These are phyloP conservation scores for Chirona hameri DNA, from an alignment of 2,888 invertebrate genomes.

Conservation along the genomic window DNA sequence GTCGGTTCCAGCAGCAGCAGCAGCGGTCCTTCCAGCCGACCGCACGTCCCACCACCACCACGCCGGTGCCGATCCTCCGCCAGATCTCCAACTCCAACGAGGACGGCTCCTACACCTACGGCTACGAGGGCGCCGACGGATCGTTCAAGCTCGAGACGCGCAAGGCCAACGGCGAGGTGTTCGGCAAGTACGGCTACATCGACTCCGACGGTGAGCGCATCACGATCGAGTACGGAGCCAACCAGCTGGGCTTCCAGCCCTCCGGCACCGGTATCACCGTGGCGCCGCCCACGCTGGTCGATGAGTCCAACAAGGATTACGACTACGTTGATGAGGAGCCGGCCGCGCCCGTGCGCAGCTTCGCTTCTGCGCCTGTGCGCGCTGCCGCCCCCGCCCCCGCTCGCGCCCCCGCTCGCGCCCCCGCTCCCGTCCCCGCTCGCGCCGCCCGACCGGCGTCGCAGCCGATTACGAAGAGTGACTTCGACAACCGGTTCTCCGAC, in stretches of 20 bases:
- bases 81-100: constrained; percentile 75
- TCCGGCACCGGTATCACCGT: constrained; percentile 42
- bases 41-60: constrained; percentile 31
- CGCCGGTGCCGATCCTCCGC: constrained; percentile 57
- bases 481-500: not conserved
- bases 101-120: constrained; percentile 78
- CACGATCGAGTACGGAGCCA: constrained; percentile 68
- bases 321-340: not conserved
- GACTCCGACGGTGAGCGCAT: constrained; percentile 68
- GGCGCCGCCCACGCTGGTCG: constrained; percentile 11
- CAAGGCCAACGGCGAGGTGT: constrained; percentile 39
- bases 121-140: constrained; percentile 79
- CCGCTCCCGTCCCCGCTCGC: not conserved
- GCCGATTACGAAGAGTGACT: not conserved
- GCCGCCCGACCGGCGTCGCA: not conserved
- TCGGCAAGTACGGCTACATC: constrained; percentile 64
- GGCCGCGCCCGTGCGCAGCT: not conserved
- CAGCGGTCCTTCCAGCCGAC: too few species aligned
- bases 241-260: constrained; percentile 43
- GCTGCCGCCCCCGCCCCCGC: not conserved
- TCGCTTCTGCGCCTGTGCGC: not conserved
- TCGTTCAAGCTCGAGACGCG: constrained; percentile 62
- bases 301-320: not conserved
- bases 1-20: not conserved
- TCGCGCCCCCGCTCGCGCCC: too few species aligned